Evolutionary conservation across 2,797 vertebrate genomes (phyloP).

Genomic region (Emydoidea blandingii): DNA sequence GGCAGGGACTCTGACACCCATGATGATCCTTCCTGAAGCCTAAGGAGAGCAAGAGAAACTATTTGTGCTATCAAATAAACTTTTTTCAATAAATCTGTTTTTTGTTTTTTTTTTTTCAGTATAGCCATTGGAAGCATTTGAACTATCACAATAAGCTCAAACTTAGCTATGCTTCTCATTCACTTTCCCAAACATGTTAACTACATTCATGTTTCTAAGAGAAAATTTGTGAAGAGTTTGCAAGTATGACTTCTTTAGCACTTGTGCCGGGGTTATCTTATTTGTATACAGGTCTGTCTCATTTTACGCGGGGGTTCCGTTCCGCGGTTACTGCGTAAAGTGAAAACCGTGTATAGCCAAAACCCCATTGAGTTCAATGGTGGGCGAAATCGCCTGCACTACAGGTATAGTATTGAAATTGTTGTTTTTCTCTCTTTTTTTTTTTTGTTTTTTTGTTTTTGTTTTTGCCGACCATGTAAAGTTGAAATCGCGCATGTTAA

Average conservation of each 20-base stretch:
- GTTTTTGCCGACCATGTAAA: too few relatives aligned
- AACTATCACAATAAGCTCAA: not conserved
- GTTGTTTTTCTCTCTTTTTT: too few relatives aligned
- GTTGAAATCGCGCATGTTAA: too few relatives aligned
- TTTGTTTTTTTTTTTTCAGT: not conserved
- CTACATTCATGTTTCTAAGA: conserved; percentile 7
- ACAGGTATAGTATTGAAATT: too few relatives aligned
- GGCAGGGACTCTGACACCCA: not conserved
- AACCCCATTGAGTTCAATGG: too few relatives aligned
- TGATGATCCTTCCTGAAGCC: not conserved
- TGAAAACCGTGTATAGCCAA: too few relatives aligned
- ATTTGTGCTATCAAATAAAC: not conserved
- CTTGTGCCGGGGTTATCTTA: not conserved
- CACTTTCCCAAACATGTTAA: conserved; percentile 6
- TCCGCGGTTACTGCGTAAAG: too few relatives aligned
- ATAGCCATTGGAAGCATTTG: not conserved
- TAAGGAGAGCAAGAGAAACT: conserved; percentile 1
- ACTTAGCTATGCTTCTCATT: conserved; percentile 1
- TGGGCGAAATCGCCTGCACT: too few relatives aligned
- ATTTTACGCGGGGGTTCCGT: too few relatives aligned
- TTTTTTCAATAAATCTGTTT: not conserved
- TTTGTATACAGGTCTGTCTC: not conserved
- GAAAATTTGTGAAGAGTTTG: not conserved
- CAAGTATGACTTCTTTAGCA: not conserved
- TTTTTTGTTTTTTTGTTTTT: too few relatives aligned